Conservation (phyloP, 2,797 vertebrate species). For the Myoxocephalus aenaeus region DNA sequence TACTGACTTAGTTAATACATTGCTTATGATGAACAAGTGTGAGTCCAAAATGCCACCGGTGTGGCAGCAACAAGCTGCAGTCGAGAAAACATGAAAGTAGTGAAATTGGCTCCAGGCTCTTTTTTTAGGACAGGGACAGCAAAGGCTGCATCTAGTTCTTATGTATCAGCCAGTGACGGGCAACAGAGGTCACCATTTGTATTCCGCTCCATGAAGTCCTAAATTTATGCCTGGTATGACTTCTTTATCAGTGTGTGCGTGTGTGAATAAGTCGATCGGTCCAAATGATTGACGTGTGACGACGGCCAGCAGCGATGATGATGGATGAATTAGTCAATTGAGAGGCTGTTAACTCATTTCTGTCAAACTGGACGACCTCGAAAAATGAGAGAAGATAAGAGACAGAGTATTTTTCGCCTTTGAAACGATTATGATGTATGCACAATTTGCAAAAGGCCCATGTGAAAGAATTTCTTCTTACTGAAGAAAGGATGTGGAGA, state of each 20-base stretch:
- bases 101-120: conserved; percentile 44
- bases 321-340: conserved; percentile 60
- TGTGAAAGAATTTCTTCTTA: conserved; percentile 9
- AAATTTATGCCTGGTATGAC: conserved; percentile 68
- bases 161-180: conserved; percentile 53
- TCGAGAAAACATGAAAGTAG: conserved; percentile 14
- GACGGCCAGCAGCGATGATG: conserved; percentile 38
- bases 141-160: conserved; percentile 54
- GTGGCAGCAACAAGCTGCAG: conserved; percentile 15
- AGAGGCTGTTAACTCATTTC: conserved; percentile 51
- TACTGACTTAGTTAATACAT: not conserved
- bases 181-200: conserved; percentile 69
- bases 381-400: conserved; percentile 9
- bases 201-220: conserved; percentile 53
- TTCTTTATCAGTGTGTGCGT: conserved; percentile 48
- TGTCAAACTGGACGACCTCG: conserved; percentile 30
- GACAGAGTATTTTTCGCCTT: not conserved
- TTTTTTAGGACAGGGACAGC: conserved; percentile 19
- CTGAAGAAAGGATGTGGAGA: not conserved
- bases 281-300: conserved; percentile 51
- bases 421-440: conserved; percentile 13
- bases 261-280: conserved; percentile 46
- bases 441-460: not conserved
- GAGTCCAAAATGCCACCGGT: conserved; percentile 9
- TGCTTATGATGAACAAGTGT: conserved; percentile 5